Evolutionary conservation across 2,797 vertebrate species (phyloP), one percentile per base, ranked within the genome.

Genomic region (Sardinella longiceps): DNA sequence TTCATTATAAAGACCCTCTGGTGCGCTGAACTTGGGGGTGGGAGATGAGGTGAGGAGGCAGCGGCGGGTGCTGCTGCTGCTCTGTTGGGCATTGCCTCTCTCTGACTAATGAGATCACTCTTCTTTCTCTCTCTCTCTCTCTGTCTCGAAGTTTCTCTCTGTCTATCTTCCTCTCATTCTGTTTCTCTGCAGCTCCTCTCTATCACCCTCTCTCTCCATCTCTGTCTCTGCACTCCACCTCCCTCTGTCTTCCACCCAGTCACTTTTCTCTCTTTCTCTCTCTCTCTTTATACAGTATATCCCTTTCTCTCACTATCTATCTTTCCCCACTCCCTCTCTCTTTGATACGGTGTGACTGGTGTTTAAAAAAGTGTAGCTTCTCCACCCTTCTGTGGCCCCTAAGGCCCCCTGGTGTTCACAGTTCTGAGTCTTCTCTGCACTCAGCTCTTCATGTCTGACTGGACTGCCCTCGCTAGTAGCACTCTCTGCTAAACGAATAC

Each of bases 51-150:
- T 77, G 70, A 43, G 2, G 70, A 33, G 33, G 20, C 18, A 20
- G 37, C 4, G 12, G 63, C 30, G 3, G 33, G 25, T 30, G 28
- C 28, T 33, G 3, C 28, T 70, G 2, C 63, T 18, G 30, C 63
- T 70, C 28, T 70, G 30, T 15, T 70, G 63, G 63, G 63, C 63
- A 33, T 37, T 37, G 63, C 63, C 63, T 30, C 60, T 30, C n/a
- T n/a, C 25, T 70, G 63, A 66, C 63, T 70, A 70, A 70, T 70
- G 63, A 70, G 63, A 70, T 70, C 30, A 33, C 66, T 37, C 3
- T 33, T 74, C 66, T 74, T 4, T 70, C 6, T 70, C 12, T 74
- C 66, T 74, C 70, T 43, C 5, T 43, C 28, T 33, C 28, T 66
- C 60, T 66, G 20, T 60, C 56, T n/a, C n/a, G n/a, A n/a, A 12